These are phyloP conservation scores for Hippolais icterina DNA, from an alignment of 2,113 vertebrate genomes.

Conservation along the genomic window DNA sequence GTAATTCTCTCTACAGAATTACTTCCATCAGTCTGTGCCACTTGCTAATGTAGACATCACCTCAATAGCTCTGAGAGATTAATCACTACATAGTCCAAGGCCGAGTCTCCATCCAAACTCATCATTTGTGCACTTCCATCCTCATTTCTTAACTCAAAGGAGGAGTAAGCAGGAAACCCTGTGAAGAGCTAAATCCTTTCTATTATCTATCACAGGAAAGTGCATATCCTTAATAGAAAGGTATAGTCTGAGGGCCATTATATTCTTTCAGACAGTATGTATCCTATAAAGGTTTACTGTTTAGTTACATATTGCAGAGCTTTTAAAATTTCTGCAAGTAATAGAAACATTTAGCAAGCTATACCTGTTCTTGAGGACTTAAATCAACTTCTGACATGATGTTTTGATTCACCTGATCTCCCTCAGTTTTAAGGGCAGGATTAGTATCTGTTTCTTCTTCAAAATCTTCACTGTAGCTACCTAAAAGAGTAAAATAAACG, in stretches of 20 bases:
- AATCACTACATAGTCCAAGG: background rate
- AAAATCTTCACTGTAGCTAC: constrained; percentile 90
- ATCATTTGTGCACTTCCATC: background rate
- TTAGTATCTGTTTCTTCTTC: constrained; percentile 78
- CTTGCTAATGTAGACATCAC: background rate
- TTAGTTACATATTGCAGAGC: background rate
- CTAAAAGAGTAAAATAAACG: constrained; percentile 54
- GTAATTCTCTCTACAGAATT: background rate
- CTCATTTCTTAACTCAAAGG: background rate
- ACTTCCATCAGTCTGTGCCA: background rate
- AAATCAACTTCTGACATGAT: background rate
- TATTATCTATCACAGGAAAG: background rate
- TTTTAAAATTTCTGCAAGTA: background rate
- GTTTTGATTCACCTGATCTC: constrained; percentile 32
- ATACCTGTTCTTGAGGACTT: constrained; percentile 37
- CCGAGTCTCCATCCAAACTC: background rate
- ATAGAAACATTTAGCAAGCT: background rate
- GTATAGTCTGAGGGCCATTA: background rate
- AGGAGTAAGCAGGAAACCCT: background rate
- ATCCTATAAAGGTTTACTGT: background rate
- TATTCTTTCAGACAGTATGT: background rate
- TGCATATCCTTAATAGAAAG: background rate
- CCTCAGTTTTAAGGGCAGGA: constrained; percentile 24
- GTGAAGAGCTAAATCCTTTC: background rate
- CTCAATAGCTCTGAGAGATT: background rate